These are phyloP conservation scores for Ursus arctos DNA, from an alignment of 2,113 vertebrate genomes.

Conservation along the genomic window DNA sequence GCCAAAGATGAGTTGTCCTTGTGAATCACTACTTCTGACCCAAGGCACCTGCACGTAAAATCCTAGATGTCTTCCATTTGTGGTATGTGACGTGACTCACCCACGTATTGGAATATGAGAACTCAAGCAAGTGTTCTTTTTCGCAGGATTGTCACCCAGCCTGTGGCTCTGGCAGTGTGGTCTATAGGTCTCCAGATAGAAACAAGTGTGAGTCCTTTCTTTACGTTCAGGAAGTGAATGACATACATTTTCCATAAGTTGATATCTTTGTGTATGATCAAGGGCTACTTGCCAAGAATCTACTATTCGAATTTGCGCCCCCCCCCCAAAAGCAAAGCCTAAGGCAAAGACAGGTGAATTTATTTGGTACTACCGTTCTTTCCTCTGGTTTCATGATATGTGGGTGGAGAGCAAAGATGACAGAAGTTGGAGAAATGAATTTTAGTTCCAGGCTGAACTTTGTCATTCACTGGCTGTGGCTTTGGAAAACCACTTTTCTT, in stretches of 20 bases:
- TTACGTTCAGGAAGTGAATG: not conserved
- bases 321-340: not conserved
- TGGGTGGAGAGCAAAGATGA: not conserved
- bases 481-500: constrained; percentile 9
- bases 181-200: not conserved
- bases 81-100: not conserved
- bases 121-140: not conserved
- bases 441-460: not conserved
- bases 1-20: not conserved
- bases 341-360: not conserved
- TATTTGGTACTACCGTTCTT: not conserved
- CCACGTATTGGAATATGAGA: not conserved
- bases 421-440: not conserved
- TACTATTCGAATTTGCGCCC: not conserved
- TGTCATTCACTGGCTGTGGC: not conserved
- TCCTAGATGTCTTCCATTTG: not conserved
- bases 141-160: not conserved
- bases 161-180: not conserved
- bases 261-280: not conserved
- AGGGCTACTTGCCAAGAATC: not conserved
- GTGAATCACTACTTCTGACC: constrained; percentile 14
- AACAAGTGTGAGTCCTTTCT: not conserved
- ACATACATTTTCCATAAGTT: not conserved
- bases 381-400: constrained; percentile 26
- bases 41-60: not conserved